Conservation (phyloP, 2,797 vertebrate genomes). For the Malurus splendens region DNA sequence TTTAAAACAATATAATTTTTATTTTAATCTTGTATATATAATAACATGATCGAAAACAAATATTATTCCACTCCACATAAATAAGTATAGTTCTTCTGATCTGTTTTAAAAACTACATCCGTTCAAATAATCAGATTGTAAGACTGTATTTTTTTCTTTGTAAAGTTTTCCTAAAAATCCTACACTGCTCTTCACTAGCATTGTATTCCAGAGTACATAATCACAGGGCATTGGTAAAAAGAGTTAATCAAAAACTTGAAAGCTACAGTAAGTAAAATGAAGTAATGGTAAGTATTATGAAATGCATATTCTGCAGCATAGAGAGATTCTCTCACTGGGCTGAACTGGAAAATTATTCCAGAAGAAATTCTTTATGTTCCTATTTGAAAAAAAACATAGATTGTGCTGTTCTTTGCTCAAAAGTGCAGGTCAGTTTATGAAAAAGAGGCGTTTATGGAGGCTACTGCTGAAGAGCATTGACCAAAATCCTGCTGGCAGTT, state of each 20-base stretch:
- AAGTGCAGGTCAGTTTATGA: slow-evolving; percentile 63
- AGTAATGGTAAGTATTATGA: slow-evolving; percentile 38
- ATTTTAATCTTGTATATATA: slow-evolving; percentile 72
- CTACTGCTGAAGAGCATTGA: neutral
- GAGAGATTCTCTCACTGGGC: slow-evolving; percentile 34
- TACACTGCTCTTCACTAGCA: slow-evolving; percentile 33
- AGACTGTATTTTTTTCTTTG: slow-evolving; percentile 17
- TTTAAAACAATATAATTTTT: slow-evolving; percentile 70
- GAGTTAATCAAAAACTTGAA: slow-evolving; percentile 56
- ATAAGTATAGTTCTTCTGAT: slow-evolving; percentile 60
- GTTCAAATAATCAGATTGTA: slow-evolving; percentile 46
- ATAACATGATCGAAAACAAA: slow-evolving; percentile 45
- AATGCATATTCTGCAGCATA: slow-evolving; percentile 61
- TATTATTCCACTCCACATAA: slow-evolving; percentile 63
- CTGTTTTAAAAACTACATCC: slow-evolving; percentile 56
- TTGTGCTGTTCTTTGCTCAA: slow-evolving; percentile 51
- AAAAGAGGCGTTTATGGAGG: slow-evolving; percentile 1
- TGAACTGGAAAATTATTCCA: slow-evolving; percentile 21
- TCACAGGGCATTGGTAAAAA: slow-evolving; percentile 53
- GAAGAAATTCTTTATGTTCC: slow-evolving; percentile 32
- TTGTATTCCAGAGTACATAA: slow-evolving; percentile 32
- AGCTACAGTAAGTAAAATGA: slow-evolving; percentile 53
- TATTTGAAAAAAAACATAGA: slow-evolving; percentile 13
- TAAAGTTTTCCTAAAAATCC: slow-evolving; percentile 32
- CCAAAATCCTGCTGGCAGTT: slow-evolving; percentile 1